Conservation (phyloP, 2,797 vertebrate species). For the Leptoclinus maculatus region DNA sequence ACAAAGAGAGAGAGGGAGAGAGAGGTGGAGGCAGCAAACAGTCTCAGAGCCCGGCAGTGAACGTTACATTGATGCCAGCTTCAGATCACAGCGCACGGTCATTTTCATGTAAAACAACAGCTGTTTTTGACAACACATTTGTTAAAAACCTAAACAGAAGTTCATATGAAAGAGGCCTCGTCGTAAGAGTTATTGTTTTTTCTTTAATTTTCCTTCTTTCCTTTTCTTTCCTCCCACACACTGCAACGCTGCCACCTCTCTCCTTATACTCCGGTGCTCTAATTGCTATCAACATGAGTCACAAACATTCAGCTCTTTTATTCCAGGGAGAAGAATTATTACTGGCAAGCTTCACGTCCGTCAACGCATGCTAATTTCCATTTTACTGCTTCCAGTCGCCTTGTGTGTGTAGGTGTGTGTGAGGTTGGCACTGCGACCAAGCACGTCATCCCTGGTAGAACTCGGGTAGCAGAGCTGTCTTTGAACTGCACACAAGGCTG, state of each 20-base stretch:
- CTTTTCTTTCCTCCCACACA: constrained; percentile 49
- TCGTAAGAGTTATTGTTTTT: neutral
- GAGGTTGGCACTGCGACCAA: neutral
- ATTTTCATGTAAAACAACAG: constrained; percentile 51
- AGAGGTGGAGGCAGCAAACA: constrained; percentile 1
- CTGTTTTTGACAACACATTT: constrained; percentile 46
- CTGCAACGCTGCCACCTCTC: constrained; percentile 24
- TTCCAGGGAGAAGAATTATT: constrained; percentile 38
- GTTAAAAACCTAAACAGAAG: constrained; percentile 33
- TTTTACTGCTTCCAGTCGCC: constrained; percentile 42
- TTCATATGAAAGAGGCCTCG: constrained; percentile 41
- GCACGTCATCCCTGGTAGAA: constrained; percentile 28
- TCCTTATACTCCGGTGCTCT: constrained; percentile 34
- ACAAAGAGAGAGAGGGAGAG: neutral
- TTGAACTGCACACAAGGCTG: constrained; percentile 46
- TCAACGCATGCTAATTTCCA: constrained; percentile 62
- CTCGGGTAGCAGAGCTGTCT: constrained; percentile 43
- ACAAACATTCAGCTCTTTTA: constrained; percentile 33
- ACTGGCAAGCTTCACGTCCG: constrained; percentile 52
- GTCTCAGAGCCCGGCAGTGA: constrained; percentile 4
- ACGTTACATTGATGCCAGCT: neutral
- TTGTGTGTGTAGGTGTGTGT: constrained; percentile 30
- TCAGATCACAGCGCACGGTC: constrained; percentile 43
- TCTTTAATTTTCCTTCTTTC: constrained; percentile 9
- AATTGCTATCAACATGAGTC: constrained; percentile 70